phyloP scores from a whole-genome alignment of 1,140 invertebrate species.

The Zelostemma sp. region DNA sequence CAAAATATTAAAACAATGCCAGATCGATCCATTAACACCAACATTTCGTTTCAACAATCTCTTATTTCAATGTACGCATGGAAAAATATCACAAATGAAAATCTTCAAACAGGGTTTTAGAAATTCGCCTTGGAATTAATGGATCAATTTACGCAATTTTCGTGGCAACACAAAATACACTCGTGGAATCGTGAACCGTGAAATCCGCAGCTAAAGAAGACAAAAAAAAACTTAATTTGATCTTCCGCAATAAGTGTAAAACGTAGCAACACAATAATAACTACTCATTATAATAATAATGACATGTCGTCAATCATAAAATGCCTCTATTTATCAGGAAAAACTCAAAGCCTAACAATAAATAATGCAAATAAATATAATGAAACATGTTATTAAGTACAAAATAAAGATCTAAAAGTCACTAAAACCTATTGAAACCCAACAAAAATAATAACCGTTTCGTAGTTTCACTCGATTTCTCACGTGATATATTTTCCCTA shows the following conservation, averaged over 20 bases:
- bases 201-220: background rate
- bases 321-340: background rate
- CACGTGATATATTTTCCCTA: background rate
- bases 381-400: conserved; percentile 45
- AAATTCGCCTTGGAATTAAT: background rate
- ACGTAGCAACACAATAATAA: background rate
- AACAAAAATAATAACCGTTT: conserved; percentile 4
- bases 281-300: background rate
- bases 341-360: background rate
- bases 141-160: background rate
- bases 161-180: background rate
- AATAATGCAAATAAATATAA: conserved; percentile 31
- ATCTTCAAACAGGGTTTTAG: conserved; percentile 13
- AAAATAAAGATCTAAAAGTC: conserved; percentile 37
- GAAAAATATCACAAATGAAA: conserved; percentile 33
- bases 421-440: background rate
- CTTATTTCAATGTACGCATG: background rate
- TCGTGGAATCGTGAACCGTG: background rate
- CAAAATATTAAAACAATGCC: conserved; percentile 37
- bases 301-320: background rate
- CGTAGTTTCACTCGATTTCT: background rate
- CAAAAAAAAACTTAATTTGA: background rate
- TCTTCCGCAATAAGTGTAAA: too few relatives aligned
- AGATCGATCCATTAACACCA: conserved; percentile 38
- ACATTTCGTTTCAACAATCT: background rate